Evolutionary conservation across 2,888 invertebrate genomes (phyloP), one percentile per base, ranked within the genome.

Genomic region (Lobophora halterata): DNA sequence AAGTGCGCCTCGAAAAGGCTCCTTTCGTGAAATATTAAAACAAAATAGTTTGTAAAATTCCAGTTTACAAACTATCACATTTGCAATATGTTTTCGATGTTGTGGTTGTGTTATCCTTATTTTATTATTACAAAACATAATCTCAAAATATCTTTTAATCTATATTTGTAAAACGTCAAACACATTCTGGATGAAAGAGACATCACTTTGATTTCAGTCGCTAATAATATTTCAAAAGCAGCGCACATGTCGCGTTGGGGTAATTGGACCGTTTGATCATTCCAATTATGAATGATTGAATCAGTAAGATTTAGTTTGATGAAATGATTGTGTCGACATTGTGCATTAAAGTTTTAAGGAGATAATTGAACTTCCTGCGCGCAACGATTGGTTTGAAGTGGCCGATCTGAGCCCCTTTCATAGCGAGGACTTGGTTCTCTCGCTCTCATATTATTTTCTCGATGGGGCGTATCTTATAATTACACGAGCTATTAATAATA

Each of bases 341-440:
- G 77, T 77, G 73, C 68, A 78, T 79, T 81, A 75, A 75, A 77
- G 79, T 75, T 76, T 76, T 79, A 85, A 79, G 79, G 76, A 79
- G 77, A 78, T 85, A 86, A 87, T 87, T 86, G 86, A 86, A 86
- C 81, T 79, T 87, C 86, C 86, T 86, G 86, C 62, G 70, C 68
- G 71, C 63, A 60, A 62, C 68, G 75, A 80, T 78, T 80, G 75
- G 74, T 75, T 72, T 72, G 71, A 74, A 72, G 71, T 61, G 67
- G 63, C 64, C 46, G 46, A 32, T 68, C 71, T 70, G 71, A 65
- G 74, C 72, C 79, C 82, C 81, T 79, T 80, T 75, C 73, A 74
- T 74, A 65, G 58, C 65, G 64, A 63, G 69, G 61, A 67, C 62
- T 40, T 50, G 43, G 32, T 28, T 6, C 16, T 29, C 29, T 14